phyloP scores from a whole-genome alignment of 1,140 invertebrate species.

The Drosophila miranda region DNA sequence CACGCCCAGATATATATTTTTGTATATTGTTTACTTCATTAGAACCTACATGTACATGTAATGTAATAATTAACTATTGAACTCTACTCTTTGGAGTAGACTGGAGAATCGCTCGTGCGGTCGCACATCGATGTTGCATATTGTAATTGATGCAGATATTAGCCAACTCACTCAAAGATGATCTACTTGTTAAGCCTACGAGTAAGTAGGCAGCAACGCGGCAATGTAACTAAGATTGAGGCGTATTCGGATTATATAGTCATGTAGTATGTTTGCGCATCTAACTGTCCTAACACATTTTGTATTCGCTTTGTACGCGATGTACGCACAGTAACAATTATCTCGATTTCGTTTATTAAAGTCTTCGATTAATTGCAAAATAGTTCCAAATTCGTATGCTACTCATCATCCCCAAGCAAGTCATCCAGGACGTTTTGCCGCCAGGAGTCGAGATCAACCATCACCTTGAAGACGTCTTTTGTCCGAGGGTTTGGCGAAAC shows the following conservation, averaged over 20 bases:
- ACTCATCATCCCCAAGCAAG: neutral
- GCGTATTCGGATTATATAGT: slow-evolving; percentile 39
- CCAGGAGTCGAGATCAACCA: slow-evolving; percentile 23
- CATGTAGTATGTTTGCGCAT: slow-evolving; percentile 19
- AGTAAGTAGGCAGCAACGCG: slow-evolving; percentile 25
- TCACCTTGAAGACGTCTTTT: neutral
- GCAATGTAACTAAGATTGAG: slow-evolving; percentile 23
- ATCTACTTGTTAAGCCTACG: slow-evolving; percentile 29
- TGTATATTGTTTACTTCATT: slow-evolving; percentile 66
- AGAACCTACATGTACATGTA: slow-evolving; percentile 17
- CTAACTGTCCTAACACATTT: slow-evolving; percentile 38
- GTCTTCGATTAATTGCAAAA: slow-evolving; percentile 1
- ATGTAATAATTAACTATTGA: slow-evolving; percentile 14
- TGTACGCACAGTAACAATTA: slow-evolving; percentile 45
- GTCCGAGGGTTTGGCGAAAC: neutral
- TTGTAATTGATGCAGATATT: slow-evolving; percentile 25
- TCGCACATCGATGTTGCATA: slow-evolving; percentile 41
- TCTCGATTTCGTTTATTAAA: slow-evolving; percentile 38
- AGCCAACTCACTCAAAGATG: too few species aligned
- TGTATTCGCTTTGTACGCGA: slow-evolving; percentile 27
- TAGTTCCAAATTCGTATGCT: neutral
- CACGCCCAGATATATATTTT: slow-evolving; percentile 57
- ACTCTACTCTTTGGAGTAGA: slow-evolving; percentile 18
- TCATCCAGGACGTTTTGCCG: slow-evolving; percentile 1
- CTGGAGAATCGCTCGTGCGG: slow-evolving; percentile 26